Base-by-base conservation (phyloP, 2,113 vertebrate species). In the Tachycineta bicolor region DNA sequence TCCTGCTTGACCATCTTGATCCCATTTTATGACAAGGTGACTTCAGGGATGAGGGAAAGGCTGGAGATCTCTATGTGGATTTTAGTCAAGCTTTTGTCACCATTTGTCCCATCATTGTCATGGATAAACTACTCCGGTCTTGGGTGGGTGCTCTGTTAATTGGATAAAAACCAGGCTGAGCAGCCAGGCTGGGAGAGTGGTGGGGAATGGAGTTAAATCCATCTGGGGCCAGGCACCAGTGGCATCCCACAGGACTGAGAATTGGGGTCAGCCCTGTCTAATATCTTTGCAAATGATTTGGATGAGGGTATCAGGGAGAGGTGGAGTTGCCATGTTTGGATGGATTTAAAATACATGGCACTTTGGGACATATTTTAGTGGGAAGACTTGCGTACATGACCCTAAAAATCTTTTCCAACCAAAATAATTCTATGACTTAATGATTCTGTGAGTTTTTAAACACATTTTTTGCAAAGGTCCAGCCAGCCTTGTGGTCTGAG, bases 301-400 rank as follows among this genome's bases (percentile, higher is more conserved):
- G 15, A 9, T 43, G 43, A 43, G 6, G 23, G 14, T 22, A 28
- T 43, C 13, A 15, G 26, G 16, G 8, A 44, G 39, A 13, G 74
- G 12, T 21, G 19, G 47, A 60, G 34, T 49, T 34, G 37, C 28
- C 7, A 13, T 6, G 19, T 33, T 33, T 15, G 6, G 11, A 49
- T 33, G 34, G 43, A 29, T 50, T 29, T 23, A 13, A 39, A 62
- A 74, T 49, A 6, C 2, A 2, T 49, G 34, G 5, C 11, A n/a
- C 5, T 37, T 33, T 12, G 4, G 6, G 26, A 19, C 3, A 14
- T 11, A 8, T 59, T 74, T 86, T 68, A 55, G 20, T 55, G 22
- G 75, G 22, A 55, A 28, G 0, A 0, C 7, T 33, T 28, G 4
- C 0, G 1, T 60, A 19, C 7, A 2, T 33, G 25, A 49, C 7